A percentile compares a stretch with the other conserved stretches of the same genome.
These are phyloP conservation scores for Australoheros scitulus DNA, from an alignment of 2,113 vertebrate genomes.

Conservation along the genomic window DNA sequence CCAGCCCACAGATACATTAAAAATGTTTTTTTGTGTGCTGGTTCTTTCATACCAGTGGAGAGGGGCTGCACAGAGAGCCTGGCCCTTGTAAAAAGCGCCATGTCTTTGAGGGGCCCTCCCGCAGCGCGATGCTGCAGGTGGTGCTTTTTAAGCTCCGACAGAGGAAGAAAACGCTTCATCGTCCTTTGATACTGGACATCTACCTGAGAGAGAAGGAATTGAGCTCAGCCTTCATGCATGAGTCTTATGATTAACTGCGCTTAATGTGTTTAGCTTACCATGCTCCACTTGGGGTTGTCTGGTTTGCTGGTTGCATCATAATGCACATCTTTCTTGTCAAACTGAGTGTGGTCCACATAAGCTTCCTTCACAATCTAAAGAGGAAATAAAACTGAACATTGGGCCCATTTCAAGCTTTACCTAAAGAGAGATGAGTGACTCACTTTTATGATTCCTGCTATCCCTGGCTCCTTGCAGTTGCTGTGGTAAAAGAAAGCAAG, in stretches of 20 bases:
- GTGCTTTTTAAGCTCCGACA: constrained; percentile 89
- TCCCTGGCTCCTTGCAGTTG: constrained; percentile 95
- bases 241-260: background rate
- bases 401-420: background rate
- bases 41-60: constrained; percentile 79
- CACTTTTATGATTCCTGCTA: constrained; percentile 90
- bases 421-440: constrained; percentile 25
- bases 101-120: constrained; percentile 85
- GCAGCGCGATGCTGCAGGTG: constrained; percentile 83
- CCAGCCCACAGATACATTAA: background rate
- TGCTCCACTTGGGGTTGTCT: constrained; percentile 94
- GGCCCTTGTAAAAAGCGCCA: constrained; percentile 87
- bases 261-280: constrained; percentile 77
- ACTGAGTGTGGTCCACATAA: constrained; percentile 96
- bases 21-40: background rate
- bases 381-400: background rate
- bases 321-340: constrained; percentile 89
- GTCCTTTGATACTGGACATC: constrained; percentile 92
- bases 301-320: constrained; percentile 89
- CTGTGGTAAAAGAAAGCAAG: constrained; percentile 97
- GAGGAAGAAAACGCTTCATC: constrained; percentile 88
- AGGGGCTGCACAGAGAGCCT: constrained; percentile 92
- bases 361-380: constrained; percentile 92
- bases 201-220: constrained; percentile 78
- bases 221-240: background rate